phyloP scores from a whole-genome alignment of 2,888 invertebrate species.

The Chrysina gloriosa region DNA sequence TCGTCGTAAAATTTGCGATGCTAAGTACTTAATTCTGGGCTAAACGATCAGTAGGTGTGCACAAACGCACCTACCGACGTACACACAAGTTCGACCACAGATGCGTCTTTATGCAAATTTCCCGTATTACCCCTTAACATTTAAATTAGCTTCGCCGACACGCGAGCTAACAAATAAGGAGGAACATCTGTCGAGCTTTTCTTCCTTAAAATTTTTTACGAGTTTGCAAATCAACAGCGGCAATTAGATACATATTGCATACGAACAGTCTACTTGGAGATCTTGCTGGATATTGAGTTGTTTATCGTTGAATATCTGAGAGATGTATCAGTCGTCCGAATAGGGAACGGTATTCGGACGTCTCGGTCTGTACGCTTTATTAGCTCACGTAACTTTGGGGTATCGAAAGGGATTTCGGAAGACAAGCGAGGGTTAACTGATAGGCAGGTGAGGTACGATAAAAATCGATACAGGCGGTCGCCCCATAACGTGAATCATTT shows the following conservation, averaged over 20 bases:
- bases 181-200: not conserved
- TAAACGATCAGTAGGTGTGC: not conserved
- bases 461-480: constrained; percentile 39
- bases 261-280: no score
- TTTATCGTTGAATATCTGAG: constrained; percentile 15
- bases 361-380: constrained; percentile 28
- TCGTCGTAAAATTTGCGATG: no score
- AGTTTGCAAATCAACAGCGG: no score
- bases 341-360: constrained; percentile 3
- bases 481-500: constrained; percentile 42
- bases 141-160: not conserved
- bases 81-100: not conserved
- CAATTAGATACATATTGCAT: no score
- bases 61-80: not conserved
- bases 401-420: constrained; percentile 42
- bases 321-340: constrained; percentile 16
- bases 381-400: constrained; percentile 31
- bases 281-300: constrained; percentile 12
- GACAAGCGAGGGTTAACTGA: constrained; percentile 42
- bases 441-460: constrained; percentile 40
- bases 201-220: not conserved
- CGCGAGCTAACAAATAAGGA: not conserved
- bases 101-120: not conserved
- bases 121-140: not conserved
- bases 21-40: no score